These are phyloP conservation scores for Prunella himalayana DNA, from an alignment of 2,113 vertebrate genomes.

Conservation along the genomic window DNA sequence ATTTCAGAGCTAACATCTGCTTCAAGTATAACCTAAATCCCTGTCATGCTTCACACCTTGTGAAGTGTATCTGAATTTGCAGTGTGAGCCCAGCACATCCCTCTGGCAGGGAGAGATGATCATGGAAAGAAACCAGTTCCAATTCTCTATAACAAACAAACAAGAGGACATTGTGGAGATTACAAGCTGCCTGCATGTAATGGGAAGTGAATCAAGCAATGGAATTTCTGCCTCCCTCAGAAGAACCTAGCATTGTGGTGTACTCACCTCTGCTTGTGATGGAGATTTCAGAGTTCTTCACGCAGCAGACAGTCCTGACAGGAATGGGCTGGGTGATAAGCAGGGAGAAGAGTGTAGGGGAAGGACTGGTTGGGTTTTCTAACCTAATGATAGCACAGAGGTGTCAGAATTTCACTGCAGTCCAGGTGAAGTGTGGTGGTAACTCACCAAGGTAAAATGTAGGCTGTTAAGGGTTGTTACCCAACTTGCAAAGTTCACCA, in stretches of 20 bases:
- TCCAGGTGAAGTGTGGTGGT: not conserved
- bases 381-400: not conserved
- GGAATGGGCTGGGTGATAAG: not conserved
- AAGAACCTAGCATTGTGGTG: not conserved
- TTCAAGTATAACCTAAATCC: not conserved
- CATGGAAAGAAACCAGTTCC: not conserved
- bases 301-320: not conserved
- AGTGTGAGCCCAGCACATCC: not conserved
- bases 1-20: not conserved
- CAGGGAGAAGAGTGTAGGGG: not conserved
- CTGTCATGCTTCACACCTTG: not conserved
- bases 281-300: not conserved
- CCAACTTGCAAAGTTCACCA: not conserved
- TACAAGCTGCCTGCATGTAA: not conserved
- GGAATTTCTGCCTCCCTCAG: not conserved
- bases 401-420: not conserved
- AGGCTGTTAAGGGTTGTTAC: not conserved
- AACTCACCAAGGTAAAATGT: not conserved
- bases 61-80: not conserved
- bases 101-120: not conserved
- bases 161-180: not conserved
- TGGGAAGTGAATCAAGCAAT: not conserved
- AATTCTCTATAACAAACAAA: not conserved
- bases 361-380: not conserved
- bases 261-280: not conserved